Evolutionary conservation across 2,797 vertebrate species (phyloP), one percentile per base, ranked within the genome.

Genomic region (Diceros bicornis): DNA sequence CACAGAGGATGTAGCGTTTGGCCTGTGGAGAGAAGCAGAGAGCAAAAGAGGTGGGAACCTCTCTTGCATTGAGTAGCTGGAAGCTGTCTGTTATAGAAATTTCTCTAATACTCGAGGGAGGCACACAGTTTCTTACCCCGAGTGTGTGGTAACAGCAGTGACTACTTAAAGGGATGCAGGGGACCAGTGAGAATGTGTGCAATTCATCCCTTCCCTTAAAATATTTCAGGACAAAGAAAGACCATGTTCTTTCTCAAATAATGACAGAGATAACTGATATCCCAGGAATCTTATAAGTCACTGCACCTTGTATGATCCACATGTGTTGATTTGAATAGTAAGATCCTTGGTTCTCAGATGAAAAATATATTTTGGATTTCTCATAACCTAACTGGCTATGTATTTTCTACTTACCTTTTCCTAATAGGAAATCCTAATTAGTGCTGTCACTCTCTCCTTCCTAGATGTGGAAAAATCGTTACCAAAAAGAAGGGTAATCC

Each of bases 391-490:
- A 79, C 61, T 7, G 6, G 11, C 16, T 52, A 5, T 62, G 27
- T 92, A 41, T 52, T 85, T 41, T 91, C 64, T 0, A 0, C 27
- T 50, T 96, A 66, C 61, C 64, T 71, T 94, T 91, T 92, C 83
- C 89, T 91, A 55, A 50, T 81, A 92, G 4, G 91, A 96, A 87
- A 92, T 92, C 91, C 88, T 97, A 72, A 96, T 90, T 71, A 69
- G n/a, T 25, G 7, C 52, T 93, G 17, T 78, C 93, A 37, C 84
- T 97, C 17, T 81, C 74, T 20, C 78, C 87, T 97, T 34, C 72
- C 29, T 96, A 99, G 99, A 98, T 77, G 86, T 97, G 93, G 98
- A 98, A 81, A 97, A 97, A 44, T 78, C 93, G 0, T 97, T 99
- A 91, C 96, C 95, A 1, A 98, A 97, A 92, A 98, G 98, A 97